Percentiles rank a stretch among this genome's conserved stretches.
Evolutionary conservation across 2,113 vertebrate species (phyloP).

Genomic region (Pluvianellus socialis): DNA sequence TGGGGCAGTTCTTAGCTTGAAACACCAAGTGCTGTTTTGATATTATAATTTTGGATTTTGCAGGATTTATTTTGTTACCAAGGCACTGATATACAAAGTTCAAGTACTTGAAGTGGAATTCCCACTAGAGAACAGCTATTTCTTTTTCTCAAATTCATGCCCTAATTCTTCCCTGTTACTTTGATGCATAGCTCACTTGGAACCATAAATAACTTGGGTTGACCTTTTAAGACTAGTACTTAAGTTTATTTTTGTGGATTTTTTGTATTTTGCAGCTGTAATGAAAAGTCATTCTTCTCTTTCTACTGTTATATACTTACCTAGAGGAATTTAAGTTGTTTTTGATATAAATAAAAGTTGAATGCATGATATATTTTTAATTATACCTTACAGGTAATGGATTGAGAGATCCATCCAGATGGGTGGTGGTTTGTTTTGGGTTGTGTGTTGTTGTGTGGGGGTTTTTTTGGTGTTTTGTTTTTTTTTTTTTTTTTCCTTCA

Average conservation of each 20-base stretch:
- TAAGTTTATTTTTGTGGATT: background rate
- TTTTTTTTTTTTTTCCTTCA: too few species aligned
- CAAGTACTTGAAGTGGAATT: background rate
- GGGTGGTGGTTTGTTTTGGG: too few species aligned
- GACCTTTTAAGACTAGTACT: background rate
- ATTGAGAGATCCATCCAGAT: too few species aligned
- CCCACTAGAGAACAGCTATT: background rate
- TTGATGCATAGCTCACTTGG: background rate
- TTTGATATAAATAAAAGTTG: background rate
- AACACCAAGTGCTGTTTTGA: background rate
- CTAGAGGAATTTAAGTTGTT: background rate
- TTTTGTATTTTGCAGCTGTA: background rate
- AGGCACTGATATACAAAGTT: background rate
- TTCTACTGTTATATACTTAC: background rate
- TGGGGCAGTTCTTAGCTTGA: background rate
- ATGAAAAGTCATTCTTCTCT: background rate
- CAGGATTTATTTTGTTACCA: background rate
- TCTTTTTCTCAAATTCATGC: background rate
- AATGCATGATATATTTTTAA: background rate
- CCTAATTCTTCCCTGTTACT: background rate
- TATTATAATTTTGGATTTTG: background rate
- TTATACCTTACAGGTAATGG: background rate
- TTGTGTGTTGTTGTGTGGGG: too few species aligned
- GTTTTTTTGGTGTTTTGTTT: too few species aligned
- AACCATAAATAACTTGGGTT: background rate